phyloP scores from a whole-genome alignment of 2,888 invertebrate species.

The Nebria salina region DNA sequence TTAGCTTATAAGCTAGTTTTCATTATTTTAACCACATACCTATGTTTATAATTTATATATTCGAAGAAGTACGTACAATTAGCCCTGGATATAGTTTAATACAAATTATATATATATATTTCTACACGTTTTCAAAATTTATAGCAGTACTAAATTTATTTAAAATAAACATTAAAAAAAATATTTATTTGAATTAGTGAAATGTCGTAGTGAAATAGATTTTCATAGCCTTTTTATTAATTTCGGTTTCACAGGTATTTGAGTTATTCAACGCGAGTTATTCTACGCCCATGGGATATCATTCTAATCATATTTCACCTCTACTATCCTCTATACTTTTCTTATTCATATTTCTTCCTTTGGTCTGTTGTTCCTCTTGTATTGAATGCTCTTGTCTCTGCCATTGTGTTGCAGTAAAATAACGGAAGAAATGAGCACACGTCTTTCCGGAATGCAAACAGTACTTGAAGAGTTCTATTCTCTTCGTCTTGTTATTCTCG shows the following conservation, averaged over 20 bases:
- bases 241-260: too few species aligned
- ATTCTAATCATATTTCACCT: not conserved
- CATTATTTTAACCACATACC: too few species aligned
- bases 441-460: conserved; percentile 31
- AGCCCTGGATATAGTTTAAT: too few species aligned
- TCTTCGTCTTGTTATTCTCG: not conserved
- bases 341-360: conserved; percentile 34
- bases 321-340: not conserved
- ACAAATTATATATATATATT: too few species aligned
- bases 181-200: too few species aligned
- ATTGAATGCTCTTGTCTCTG: conserved; percentile 22
- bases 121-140: too few species aligned
- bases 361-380: conserved; percentile 30
- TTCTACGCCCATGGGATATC: not conserved
- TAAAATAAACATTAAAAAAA: too few species aligned
- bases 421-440: conserved; percentile 51
- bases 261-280: not conserved
- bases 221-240: too few species aligned
- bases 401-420: conserved; percentile 50
- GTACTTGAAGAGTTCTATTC: not conserved
- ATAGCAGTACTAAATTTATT: too few species aligned
- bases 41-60: not conserved
- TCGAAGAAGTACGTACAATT: too few species aligned
- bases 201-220: too few species aligned
- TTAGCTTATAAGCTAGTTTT: not conserved